Conservation (phyloP, 2,113 vertebrate species). For the Apeltes quadracus region DNA sequence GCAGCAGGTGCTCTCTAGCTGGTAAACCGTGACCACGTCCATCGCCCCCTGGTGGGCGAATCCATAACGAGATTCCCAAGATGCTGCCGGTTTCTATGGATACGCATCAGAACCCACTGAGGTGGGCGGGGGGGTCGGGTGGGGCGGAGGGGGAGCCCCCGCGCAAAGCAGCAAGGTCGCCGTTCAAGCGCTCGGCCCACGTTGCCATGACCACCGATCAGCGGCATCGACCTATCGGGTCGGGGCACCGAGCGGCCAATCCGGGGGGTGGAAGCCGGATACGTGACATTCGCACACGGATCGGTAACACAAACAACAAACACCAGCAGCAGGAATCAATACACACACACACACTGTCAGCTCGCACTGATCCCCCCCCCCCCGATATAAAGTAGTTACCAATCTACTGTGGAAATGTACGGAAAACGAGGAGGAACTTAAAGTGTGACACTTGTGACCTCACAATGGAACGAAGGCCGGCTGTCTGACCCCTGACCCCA, state of each 20-base stretch:
- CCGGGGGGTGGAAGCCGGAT: background rate
- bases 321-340: slow-evolving; percentile 33
- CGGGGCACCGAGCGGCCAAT: background rate
- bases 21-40: background rate
- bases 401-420: too few species aligned
- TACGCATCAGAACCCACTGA: background rate
- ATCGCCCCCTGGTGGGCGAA: background rate
- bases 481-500: too few species aligned
- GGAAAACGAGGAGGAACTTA: too few species aligned
- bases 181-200: slow-evolving; percentile 20
- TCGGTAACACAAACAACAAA: slow-evolving; percentile 42
- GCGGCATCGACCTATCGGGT: slow-evolving; percentile 48
- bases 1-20: background rate
- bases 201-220: slow-evolving; percentile 51
- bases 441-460: too few species aligned
- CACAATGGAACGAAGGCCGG: too few species aligned
- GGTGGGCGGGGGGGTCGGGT: background rate
- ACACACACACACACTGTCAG: slow-evolving; percentile 13
- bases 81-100: too few species aligned
- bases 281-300: slow-evolving; percentile 10
- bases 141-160: too few species aligned
- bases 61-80: background rate
- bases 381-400: too few species aligned
- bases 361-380: too few species aligned
- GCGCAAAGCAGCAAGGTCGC: slow-evolving; percentile 49